Evolutionary conservation across 2,888 invertebrate species (phyloP).

Genomic region (Margaritifera margaritifera): DNA sequence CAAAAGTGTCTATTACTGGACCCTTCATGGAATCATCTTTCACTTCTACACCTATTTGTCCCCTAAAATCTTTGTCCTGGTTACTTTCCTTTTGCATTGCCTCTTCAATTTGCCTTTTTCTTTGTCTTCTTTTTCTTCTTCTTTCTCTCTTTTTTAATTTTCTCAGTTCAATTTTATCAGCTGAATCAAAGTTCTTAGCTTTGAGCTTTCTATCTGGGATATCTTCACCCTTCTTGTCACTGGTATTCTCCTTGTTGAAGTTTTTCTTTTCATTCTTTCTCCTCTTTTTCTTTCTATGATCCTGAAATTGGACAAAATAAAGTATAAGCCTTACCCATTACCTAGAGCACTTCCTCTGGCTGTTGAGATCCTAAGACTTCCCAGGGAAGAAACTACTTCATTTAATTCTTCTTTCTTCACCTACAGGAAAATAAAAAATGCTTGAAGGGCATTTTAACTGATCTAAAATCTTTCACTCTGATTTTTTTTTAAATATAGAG

Average conservation of each 20-base stretch:
- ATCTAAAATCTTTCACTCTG: too few relatives aligned
- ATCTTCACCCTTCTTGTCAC: slow-evolving; percentile 4
- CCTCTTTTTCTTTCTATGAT: slow-evolving; percentile 7
- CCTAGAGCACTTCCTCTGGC: slow-evolving; percentile 24
- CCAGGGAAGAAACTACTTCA: slow-evolving; percentile 18
- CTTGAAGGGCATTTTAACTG: too few relatives aligned
- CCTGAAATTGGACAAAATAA: slow-evolving; percentile 8
- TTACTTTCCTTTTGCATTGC: neutral
- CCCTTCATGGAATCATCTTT: slow-evolving; percentile 1
- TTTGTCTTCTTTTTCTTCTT: slow-evolving; percentile 6
- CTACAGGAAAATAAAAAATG: slow-evolving; percentile 6
- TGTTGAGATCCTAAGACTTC: slow-evolving; percentile 21
- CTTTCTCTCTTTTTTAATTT: slow-evolving; percentile 3
- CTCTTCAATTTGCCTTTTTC: slow-evolving; percentile 5
- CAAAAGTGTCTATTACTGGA: neutral
- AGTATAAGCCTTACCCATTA: slow-evolving; percentile 16
- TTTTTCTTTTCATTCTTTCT: slow-evolving; percentile 12
- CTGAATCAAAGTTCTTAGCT: slow-evolving; percentile 4
- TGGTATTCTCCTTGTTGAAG: neutral
- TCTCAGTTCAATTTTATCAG: slow-evolving; percentile 1
- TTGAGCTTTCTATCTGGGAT: slow-evolving; percentile 9
- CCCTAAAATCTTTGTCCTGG: neutral
- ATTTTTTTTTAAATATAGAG: too few relatives aligned
- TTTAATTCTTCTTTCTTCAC: slow-evolving; percentile 15
- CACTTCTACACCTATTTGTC: neutral